Conservation (phyloP, 1,140 invertebrate species). For the Drosophila willistoni region DNA sequence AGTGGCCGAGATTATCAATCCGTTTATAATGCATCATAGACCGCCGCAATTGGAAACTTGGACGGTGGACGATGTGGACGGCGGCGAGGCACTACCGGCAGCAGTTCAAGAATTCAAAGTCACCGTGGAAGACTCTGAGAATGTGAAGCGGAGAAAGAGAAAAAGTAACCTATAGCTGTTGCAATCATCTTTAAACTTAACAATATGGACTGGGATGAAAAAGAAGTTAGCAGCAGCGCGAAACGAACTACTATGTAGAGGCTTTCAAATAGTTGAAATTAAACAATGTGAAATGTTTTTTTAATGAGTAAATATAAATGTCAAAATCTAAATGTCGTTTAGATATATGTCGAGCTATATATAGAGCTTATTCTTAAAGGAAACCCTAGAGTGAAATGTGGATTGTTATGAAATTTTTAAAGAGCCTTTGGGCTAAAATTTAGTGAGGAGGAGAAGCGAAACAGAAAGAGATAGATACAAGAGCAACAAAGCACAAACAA, state of each 20-base stretch:
- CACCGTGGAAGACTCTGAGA: constrained; percentile 65
- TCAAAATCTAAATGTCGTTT: too few relatives aligned
- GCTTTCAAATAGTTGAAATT: background rate
- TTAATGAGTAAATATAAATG: too few relatives aligned
- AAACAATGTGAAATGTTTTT: background rate
- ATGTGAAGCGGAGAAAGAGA: constrained; percentile 75
- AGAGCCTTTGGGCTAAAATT: too few relatives aligned
- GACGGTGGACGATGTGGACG: constrained; percentile 47
- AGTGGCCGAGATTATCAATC: constrained; percentile 85
- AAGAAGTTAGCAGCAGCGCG: constrained; percentile 30
- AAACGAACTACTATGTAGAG: constrained; percentile 1
- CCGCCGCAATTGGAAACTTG: constrained; percentile 68
- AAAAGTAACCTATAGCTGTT: constrained; percentile 81
- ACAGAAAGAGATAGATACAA: background rate
- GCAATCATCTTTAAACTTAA: constrained; percentile 55
- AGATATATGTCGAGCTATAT: too few relatives aligned
- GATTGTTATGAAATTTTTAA: too few relatives aligned
- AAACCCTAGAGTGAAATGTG: too few relatives aligned
- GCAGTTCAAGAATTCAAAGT: constrained; percentile 60
- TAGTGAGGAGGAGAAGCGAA: background rate
- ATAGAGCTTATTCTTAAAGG: too few relatives aligned
- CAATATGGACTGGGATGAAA: background rate
- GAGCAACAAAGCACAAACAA: background rate
- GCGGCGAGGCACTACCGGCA: constrained; percentile 32
- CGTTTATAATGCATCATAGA: constrained; percentile 84